These are phyloP conservation scores for Crotalus horridus DNA, from an alignment of 2,113 vertebrate genomes.

Conservation along the genomic window DNA sequence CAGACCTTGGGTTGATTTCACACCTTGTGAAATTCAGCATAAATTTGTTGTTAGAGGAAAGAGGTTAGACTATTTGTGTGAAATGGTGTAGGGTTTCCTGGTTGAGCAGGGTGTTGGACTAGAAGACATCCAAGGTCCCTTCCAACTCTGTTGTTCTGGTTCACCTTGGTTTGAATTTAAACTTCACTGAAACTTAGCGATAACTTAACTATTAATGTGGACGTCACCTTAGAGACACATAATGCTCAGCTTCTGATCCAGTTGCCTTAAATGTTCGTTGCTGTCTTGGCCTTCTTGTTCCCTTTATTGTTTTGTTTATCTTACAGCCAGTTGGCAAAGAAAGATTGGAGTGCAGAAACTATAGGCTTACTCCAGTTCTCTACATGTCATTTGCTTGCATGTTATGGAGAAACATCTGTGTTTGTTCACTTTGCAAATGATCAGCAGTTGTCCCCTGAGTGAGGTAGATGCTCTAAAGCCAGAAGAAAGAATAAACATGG, in stretches of 20 bases:
- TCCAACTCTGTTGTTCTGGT: not conserved
- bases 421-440: conserved; percentile 12
- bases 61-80: not conserved
- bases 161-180: not conserved
- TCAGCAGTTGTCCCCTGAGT: not conserved
- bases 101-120: not conserved
- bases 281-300: not conserved
- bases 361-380: not conserved
- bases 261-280: not conserved
- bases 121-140: not conserved
- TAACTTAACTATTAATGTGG: not conserved
- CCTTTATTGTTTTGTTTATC: not conserved
- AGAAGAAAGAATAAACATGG: conserved; percentile 21
- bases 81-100: not conserved
- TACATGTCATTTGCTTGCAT: not conserved
- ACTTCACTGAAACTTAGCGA: not conserved
- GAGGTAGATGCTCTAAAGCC: not conserved
- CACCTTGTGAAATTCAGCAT: not conserved
- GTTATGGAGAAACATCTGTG: conserved; percentile 22
- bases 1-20: not conserved
- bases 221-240: not conserved
- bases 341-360: not conserved
- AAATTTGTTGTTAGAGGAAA: not conserved
- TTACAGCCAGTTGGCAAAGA: not conserved
- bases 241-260: not conserved